A percentile compares a stretch with the other conserved stretches of the same genome.
These are phyloP conservation scores for Agapornis roseicollis DNA, from an alignment of 2,113 vertebrate genomes.

Conservation along the genomic window DNA sequence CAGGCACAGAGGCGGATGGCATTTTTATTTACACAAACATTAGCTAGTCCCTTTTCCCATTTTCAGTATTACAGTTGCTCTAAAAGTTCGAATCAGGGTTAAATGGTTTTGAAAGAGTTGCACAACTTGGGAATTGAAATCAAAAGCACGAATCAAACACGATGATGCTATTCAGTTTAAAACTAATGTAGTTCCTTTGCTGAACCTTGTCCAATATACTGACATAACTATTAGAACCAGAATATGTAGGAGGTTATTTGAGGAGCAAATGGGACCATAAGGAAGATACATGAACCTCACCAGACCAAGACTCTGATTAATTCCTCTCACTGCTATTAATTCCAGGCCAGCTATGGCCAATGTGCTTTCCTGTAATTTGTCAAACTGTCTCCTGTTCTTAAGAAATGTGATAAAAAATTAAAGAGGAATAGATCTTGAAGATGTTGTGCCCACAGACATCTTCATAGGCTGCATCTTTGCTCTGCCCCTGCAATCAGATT, in stretches of 20 bases:
- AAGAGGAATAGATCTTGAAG: background rate
- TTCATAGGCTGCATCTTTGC: background rate
- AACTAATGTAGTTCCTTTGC: background rate
- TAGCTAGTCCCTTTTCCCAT: background rate
- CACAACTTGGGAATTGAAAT: background rate
- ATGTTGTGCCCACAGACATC: background rate
- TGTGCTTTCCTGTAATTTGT: background rate
- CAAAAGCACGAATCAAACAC: background rate
- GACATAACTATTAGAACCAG: background rate
- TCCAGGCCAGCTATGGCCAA: background rate
- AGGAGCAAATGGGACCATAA: background rate
- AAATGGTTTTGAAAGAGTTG: background rate
- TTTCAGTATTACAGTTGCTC: background rate
- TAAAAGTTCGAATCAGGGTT: background rate
- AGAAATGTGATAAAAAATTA: background rate
- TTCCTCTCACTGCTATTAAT: background rate
- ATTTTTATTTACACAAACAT: background rate
- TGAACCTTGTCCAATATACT: background rate
- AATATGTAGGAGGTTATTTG: background rate
- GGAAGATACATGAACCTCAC: background rate
- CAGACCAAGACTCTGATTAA: background rate
- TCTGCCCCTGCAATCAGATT: background rate
- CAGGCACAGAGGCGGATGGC: accelerated
- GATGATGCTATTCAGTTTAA: background rate
- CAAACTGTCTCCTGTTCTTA: background rate